Evolutionary conservation across 2,797 vertebrate species (phyloP), one percentile per base, ranked within the genome.

Genomic region (Thaleichthys pacificus): DNA sequence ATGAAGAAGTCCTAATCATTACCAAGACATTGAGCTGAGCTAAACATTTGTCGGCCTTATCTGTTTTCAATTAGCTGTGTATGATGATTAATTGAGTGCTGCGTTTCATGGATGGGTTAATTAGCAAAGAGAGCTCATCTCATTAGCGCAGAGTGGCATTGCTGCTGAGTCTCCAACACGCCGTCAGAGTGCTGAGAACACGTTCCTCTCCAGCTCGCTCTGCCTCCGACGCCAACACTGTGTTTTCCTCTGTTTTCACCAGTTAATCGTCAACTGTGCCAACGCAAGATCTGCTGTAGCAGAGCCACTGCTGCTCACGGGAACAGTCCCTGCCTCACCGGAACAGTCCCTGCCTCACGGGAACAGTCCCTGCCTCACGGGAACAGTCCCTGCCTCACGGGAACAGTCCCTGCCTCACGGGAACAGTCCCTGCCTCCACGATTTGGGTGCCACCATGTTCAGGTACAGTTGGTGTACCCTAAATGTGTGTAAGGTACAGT

Each of bases 101-200:
- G 85, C 86, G 89, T 91, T 88, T 90, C 91, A 89, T 84, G 87
- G 90, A 91, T 82, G 85, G 77, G 82, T 92, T 92, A 86, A 93
- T 92, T 93, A 92, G 88, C 87, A 87, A 78, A 72, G 80, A 90
- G 86, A 80, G 87, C 89, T 88, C 88, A 83, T 91, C 90, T 91
- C 88, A 92, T 93, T 91, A 93, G 91, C 11, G 89, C 85, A 85
- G 84, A 85, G 78, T 71, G 80, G 77, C 79, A 82, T 68, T 73
- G 68, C 72, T 77, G 82, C 84, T 82, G 84, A 85, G 78, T 86
- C 71, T 70, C 79, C 80, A 82, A 78, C 79, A 77, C 68, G 71
- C 79, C 78, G 81, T 80, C 83, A 76, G 79, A 86, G 82, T 79
- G 71, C 78, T 80, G 83, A 86, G 84, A 86, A 80, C 83, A 87